Evolutionary conservation across 2,797 vertebrate genomes (phyloP).

Genomic region (Epinephelus awoara): DNA sequence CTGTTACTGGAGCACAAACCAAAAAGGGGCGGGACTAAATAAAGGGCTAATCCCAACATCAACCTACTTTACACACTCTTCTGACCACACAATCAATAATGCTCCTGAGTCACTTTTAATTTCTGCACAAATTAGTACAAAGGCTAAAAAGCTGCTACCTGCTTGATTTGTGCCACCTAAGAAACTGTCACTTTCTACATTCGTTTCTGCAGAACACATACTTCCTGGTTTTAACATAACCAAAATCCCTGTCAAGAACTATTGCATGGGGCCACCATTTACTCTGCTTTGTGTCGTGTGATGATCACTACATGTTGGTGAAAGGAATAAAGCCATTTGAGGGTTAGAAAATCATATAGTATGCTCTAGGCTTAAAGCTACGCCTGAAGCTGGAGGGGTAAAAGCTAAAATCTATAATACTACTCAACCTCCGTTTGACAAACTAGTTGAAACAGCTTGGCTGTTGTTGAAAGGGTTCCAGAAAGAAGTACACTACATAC

Average conservation of each 20-base stretch:
- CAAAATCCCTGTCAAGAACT: neutral
- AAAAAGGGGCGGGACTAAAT: too few species aligned
- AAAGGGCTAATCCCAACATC: too few species aligned
- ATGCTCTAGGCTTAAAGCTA: neutral
- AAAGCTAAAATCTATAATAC: constrained; percentile 20
- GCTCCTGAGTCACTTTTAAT: neutral
- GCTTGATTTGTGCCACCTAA: neutral
- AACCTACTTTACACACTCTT: neutral
- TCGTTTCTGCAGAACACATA: neutral
- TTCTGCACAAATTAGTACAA: too few species aligned
- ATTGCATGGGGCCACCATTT: neutral
- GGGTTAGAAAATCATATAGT: neutral
- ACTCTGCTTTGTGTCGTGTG: neutral
- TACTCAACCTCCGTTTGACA: constrained; percentile 14
- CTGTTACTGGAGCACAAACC: too few species aligned
- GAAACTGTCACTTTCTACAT: neutral
- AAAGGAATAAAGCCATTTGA: neutral
- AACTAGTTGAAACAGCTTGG: constrained; percentile 15
- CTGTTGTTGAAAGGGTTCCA: neutral
- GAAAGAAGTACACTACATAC: constrained; percentile 13
- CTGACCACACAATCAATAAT: neutral
- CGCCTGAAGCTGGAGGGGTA: neutral
- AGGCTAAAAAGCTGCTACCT: too few species aligned
- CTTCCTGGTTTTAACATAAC: neutral
- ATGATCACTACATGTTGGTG: neutral